These are phyloP conservation scores for Rhimphoctona megacephalus DNA, from an alignment of 2,888 invertebrate species.

Conservation along the genomic window DNA sequence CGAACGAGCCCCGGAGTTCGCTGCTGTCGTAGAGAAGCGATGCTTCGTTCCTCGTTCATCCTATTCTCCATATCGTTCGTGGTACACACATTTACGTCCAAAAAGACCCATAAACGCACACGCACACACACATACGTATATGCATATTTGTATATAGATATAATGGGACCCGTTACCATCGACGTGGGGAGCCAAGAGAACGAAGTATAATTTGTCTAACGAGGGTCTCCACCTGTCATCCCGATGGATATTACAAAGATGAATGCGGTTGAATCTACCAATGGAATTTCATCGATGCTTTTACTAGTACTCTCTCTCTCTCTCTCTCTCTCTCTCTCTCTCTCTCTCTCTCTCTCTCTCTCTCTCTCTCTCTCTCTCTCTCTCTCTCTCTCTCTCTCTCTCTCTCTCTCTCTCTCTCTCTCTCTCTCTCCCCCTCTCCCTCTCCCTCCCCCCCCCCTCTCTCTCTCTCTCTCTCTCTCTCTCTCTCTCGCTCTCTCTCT, in stretches of 20 bases:
- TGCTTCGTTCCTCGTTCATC: conserved; percentile 47
- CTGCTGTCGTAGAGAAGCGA: conserved; percentile 67
- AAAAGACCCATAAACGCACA: conserved; percentile 31
- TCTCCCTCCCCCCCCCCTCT: background rate
- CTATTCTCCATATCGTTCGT: conserved; percentile 43
- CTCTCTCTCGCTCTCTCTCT: background rate
- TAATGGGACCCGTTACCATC: conserved; percentile 57
- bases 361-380: background rate
- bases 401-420: background rate
- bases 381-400: background rate
- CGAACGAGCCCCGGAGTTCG: conserved; percentile 79
- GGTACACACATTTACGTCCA: conserved; percentile 12
- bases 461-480: background rate
- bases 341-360: background rate
- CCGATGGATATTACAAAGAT: conserved; percentile 72
- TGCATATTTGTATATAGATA: conserved; percentile 40
- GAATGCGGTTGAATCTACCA: conserved; percentile 67
- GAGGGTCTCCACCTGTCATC: conserved; percentile 82
- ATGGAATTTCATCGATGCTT: conserved; percentile 60
- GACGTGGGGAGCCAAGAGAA: conserved; percentile 74
- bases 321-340: background rate
- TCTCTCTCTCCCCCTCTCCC: too few species aligned
- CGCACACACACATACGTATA: background rate
- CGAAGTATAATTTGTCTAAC: conserved; percentile 83
- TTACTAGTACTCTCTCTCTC: conserved; percentile 51